A percentile compares a stretch with the other conserved stretches of the same genome.
These are phyloP conservation scores for Silurus glanis DNA, from an alignment of 2,113 vertebrate genomes.

Conservation along the genomic window DNA sequence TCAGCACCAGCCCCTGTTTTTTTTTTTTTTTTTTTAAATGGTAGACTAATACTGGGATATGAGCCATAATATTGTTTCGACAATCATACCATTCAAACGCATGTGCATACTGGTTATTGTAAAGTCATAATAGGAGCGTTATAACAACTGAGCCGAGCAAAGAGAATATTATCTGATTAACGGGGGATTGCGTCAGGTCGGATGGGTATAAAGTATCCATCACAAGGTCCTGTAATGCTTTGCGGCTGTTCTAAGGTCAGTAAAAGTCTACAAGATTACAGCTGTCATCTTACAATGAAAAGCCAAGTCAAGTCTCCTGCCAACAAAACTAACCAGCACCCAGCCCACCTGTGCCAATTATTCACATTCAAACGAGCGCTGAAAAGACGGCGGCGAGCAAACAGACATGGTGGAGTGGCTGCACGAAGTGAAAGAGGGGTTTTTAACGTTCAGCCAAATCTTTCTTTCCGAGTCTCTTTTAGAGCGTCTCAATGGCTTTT, in stretches of 20 bases:
- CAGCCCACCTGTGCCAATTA: slow-evolving; percentile 56
- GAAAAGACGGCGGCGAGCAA: slow-evolving; percentile 42
- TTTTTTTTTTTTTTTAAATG: background rate
- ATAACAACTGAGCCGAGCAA: background rate
- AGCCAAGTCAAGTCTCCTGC: slow-evolving; percentile 46
- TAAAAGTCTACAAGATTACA: slow-evolving; percentile 32
- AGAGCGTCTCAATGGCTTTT: slow-evolving; percentile 29
- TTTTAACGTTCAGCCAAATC: slow-evolving; percentile 33
- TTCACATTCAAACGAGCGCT: slow-evolving; percentile 45
- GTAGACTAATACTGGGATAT: background rate
- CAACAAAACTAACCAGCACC: slow-evolving; percentile 53
- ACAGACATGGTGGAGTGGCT: slow-evolving; percentile 32
- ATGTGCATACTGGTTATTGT: background rate
- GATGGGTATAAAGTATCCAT: slow-evolving; percentile 18
- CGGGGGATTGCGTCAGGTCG: slow-evolving; percentile 1
- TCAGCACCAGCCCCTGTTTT: background rate
- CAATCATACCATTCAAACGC: background rate
- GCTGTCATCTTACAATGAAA: slow-evolving; percentile 51
- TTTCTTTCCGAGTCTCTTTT: slow-evolving; percentile 18
- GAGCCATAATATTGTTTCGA: background rate
- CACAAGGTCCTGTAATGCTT: slow-evolving; percentile 27
- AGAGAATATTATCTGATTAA: slow-evolving; percentile 34
- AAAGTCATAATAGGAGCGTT: background rate
- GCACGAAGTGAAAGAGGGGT: slow-evolving; percentile 20
- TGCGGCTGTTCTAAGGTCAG: slow-evolving; percentile 16